Evolutionary conservation across 1,140 invertebrate species (phyloP).

Genomic region (Zaprionus nigranus): DNA sequence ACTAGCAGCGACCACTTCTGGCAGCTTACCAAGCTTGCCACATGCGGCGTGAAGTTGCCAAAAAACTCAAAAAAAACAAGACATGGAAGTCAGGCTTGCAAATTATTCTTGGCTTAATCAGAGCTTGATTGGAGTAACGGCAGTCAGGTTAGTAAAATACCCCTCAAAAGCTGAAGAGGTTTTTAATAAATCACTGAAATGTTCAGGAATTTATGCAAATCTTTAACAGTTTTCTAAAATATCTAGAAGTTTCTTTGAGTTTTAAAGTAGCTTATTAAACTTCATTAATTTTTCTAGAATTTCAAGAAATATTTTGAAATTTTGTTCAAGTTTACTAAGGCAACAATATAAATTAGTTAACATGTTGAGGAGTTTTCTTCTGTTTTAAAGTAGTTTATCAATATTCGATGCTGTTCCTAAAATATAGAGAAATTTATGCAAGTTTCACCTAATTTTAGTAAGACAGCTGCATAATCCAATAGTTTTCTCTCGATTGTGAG

Average conservation of each 20-base stretch:
- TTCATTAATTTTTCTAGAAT: no score
- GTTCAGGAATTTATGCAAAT: no score
- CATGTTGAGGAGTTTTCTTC: no score
- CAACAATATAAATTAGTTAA: no score
- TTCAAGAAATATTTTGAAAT: neutral
- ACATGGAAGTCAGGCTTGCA: neutral
- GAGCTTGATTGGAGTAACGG: neutral
- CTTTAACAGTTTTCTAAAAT: no score
- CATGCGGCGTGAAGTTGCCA: slow-evolving; percentile 8
- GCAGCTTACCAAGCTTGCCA: neutral
- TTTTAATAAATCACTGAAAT: no score
- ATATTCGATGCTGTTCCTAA: neutral
- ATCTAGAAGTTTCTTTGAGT: neutral
- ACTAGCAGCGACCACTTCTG: neutral
- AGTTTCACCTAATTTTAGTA: neutral
- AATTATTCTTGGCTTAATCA: neutral
- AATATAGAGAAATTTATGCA: neutral
- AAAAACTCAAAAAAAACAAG: neutral
- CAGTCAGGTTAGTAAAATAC: neutral
- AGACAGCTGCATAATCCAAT: no score
- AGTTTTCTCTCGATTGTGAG: neutral
- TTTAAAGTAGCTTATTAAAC: no score
- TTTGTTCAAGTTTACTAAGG: no score
- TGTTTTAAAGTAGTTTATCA: no score
- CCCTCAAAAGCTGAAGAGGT: no score